Evolutionary conservation across 2,113 vertebrate genomes (phyloP), one percentile per base, ranked within the genome.

Genomic region (Carassius auratus): DNA sequence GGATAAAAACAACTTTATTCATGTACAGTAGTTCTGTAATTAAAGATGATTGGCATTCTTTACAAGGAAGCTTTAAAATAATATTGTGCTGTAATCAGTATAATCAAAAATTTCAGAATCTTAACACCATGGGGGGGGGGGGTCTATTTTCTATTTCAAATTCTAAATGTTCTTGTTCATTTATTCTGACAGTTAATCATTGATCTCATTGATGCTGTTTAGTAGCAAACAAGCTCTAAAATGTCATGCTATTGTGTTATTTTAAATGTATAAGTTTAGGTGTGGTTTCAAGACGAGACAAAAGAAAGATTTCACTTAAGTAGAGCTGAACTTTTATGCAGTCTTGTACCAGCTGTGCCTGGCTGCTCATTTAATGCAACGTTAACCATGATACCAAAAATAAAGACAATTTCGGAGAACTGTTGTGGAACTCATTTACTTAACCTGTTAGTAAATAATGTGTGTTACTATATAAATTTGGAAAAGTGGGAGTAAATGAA

Each of bases 101-200:
- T 48, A 48, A 48, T 48, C 45, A 48, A 48, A 48, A 48, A 48
- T 48, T 48, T 12, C 45, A 12, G 45, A 12, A 48, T 48, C 12
- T 48, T 48, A 48, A 48, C 9, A 48, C 45, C 45, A 48, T 48
- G 4, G 45, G 45, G 42, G 38, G 38, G 26, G 76, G 33, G 76
- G 76, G 76, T 66, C 26, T 66, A 61, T 78, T 78, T 79, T 79
- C 33, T 79, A 45, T 79, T 42, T 62, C 21, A n/a, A 79, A 42
- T 79, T 79, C 36, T 81, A 50, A 1, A 62, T 80, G 21, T 45
- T 23, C 21, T 45, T 17, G n/a, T 62, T 81, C 38, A 48, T 80
- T 30, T 64, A 64, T 38, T 23, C 78, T 26, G 38, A 4, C 38
- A 64, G 48, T 26, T 23, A 80, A 9, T 17, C n/a, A 36, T 62